Conservation (phyloP, 2,888 invertebrate species). For the Cloeon dipterum region DNA sequence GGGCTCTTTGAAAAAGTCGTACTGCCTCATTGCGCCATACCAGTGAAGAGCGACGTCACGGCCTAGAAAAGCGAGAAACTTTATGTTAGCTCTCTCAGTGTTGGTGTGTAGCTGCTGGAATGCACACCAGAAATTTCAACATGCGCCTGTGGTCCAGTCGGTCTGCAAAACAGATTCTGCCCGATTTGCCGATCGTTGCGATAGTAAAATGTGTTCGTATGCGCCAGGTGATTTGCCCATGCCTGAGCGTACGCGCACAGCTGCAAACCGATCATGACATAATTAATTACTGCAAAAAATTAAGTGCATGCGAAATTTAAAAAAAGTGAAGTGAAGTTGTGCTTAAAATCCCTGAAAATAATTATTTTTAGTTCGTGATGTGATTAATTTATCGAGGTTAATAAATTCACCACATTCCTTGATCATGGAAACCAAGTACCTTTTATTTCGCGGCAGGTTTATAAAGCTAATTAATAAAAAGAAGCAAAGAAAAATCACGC, state of each 20-base stretch:
- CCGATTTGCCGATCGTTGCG: slow-evolving; percentile 50
- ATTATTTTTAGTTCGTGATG: too few species aligned
- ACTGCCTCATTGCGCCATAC: slow-evolving; percentile 57
- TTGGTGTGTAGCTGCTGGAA: too few species aligned
- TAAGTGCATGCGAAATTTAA: not conserved
- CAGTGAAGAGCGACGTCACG: slow-evolving; percentile 63
- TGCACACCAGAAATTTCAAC: slow-evolving; percentile 38
- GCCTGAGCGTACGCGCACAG: slow-evolving; percentile 60
- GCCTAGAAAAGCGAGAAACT: slow-evolving; percentile 18
- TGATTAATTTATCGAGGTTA: too few species aligned
- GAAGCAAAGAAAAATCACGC: not conserved
- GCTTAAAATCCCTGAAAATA: too few species aligned
- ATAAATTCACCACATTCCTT: too few species aligned
- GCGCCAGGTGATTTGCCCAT: slow-evolving; percentile 71
- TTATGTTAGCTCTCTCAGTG: too few species aligned
- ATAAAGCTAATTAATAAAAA: too few species aligned
- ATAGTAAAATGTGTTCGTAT: slow-evolving; percentile 55
- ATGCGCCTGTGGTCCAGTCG: slow-evolving; percentile 33
- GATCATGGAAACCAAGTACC: too few species aligned
- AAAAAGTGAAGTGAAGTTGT: not conserved
- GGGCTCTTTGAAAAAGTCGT: slow-evolving; percentile 46
- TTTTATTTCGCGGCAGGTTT: too few species aligned
- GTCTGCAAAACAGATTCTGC: slow-evolving; percentile 55
- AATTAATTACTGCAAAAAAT: slow-evolving; percentile 10
- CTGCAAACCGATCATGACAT: too few species aligned